Percentiles rank a stretch among this genome's conserved stretches.
Evolutionary conservation across 2,113 vertebrate species (phyloP).

Genomic region (Syrmaticus mikado): DNA sequence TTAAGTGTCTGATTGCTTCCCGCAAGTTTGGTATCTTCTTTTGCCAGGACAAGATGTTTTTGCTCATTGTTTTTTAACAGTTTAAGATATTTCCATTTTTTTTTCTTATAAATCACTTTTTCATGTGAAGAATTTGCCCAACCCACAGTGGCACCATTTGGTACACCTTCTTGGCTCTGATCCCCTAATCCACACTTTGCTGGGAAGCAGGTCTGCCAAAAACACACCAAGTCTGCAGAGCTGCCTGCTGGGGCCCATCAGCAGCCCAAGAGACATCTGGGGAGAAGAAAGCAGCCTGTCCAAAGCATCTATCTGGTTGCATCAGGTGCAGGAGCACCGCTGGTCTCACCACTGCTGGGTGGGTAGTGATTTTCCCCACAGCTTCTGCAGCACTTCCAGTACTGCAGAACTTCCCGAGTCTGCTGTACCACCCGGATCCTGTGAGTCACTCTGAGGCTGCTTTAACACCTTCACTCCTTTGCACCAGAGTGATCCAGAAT

Average conservation of each 20-base stretch:
- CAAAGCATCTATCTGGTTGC: not conserved
- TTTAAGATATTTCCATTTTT: not conserved
- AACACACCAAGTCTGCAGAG: not conserved
- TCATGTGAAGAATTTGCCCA: not conserved
- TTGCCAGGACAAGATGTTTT: conserved; percentile 20
- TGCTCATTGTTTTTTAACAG: conserved; percentile 18
- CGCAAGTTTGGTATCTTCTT: not conserved
- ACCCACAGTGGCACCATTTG: not conserved
- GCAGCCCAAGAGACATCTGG: not conserved
- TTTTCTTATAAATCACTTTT: not conserved
- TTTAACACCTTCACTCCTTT: not conserved
- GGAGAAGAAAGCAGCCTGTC: not conserved
- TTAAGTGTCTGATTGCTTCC: conserved; percentile 25
- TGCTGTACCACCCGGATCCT: not conserved
- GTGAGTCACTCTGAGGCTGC: not conserved
- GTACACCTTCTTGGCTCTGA: not conserved
- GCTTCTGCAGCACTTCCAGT: not conserved
- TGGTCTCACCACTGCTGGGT: not conserved
- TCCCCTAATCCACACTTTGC: not conserved
- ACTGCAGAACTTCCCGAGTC: not conserved
- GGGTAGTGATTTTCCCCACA: not conserved
- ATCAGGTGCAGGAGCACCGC: not conserved
- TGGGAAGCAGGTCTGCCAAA: not conserved
- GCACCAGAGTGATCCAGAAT: not conserved
- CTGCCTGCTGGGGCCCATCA: not conserved